Base-by-base conservation (phyloP, 2,113 vertebrate genomes). In the Hydrolagus affinis region DNA sequence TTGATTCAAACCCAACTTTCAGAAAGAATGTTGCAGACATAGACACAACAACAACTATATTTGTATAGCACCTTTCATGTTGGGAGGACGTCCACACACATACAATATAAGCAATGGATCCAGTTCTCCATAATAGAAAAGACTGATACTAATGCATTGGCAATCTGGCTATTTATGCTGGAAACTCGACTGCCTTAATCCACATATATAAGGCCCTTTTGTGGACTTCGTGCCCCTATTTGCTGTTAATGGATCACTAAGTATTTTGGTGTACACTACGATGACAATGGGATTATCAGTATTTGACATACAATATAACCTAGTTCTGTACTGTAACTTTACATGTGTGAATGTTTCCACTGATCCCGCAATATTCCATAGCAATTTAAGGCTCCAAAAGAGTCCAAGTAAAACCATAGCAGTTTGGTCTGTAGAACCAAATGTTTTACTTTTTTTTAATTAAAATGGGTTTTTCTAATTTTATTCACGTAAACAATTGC, bases 401-500 rank as follows among this genome's bases (percentile, higher is more conserved):
- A 66, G 23, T 30, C 30, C 56, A 25, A 28, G 12, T 66, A 28
- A 28, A 11, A 64, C 23, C 60, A 17, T 25, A 64, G 77, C 59
- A 64, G 77, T 62, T 15, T 12, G n/a, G 4, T n/a, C 75, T 77
- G 75, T 77, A 12, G 11, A 66, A 83, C 14, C 60, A 83, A 17
- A 23, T 15, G 25, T 66, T 83, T 64, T 25, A 30, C 14, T 83
- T 64, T 25, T 71, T 19, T n/a, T n/a, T n/a, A 30, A 83, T 30
- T 64, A 62, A 64, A 83, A 30, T 19, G 19, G 12, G 7, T 9
- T 30, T 19, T 11, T 57, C 78, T 83, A 66, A 83, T 64, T 83
- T 83, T 32, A 28, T 32, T 83, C 78, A 83, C 19, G 78, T 62
- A 83, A 83, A 17, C 15, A 30, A 32, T 10, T 83, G 60, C 78